phyloP scores from a whole-genome alignment of 1,140 invertebrate genomes.

The Venustaconcha ellipsiformis region DNA sequence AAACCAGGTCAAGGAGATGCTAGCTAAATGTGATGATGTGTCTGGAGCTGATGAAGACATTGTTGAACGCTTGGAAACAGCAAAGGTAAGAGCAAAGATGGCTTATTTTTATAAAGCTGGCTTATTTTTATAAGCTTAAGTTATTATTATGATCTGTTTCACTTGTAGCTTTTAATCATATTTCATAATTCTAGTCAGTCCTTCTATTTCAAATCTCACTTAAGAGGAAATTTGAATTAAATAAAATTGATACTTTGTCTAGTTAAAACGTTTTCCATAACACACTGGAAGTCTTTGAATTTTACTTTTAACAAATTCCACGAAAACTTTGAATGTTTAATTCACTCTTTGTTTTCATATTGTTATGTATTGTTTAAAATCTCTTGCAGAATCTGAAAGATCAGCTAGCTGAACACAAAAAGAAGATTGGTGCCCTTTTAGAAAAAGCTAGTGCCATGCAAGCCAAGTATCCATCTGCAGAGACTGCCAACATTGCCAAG shows the following conservation, averaged over 20 bases:
- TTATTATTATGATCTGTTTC: too few relatives aligned
- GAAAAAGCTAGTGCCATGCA: constrained; percentile 80
- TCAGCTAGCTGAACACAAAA: constrained; percentile 74
- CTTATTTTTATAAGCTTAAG: not conserved
- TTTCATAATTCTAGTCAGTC: too few relatives aligned
- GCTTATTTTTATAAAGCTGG: too few relatives aligned
- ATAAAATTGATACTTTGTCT: too few relatives aligned
- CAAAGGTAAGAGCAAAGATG: constrained; percentile 49
- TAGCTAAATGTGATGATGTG: constrained; percentile 92
- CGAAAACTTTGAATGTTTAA: too few relatives aligned
- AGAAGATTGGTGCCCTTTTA: constrained; percentile 78
- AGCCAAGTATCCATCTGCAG: constrained; percentile 66
- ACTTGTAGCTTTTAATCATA: too few relatives aligned
- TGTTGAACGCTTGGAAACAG: constrained; percentile 76
- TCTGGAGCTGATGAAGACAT: constrained; percentile 88
- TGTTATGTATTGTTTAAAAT: not conserved
- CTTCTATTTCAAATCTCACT: too few relatives aligned
- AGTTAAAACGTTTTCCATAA: too few relatives aligned
- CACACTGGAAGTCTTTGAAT: too few relatives aligned
- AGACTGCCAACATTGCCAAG: constrained; percentile 61
- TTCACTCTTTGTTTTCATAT: too few relatives aligned
- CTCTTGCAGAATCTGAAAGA: constrained; percentile 63
- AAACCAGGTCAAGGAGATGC: constrained; percentile 74
- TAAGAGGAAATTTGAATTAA: too few relatives aligned
- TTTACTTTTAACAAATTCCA: too few relatives aligned